Conservation (phyloP, 2,888 invertebrate genomes). For the Brachypterus glaber region DNA sequence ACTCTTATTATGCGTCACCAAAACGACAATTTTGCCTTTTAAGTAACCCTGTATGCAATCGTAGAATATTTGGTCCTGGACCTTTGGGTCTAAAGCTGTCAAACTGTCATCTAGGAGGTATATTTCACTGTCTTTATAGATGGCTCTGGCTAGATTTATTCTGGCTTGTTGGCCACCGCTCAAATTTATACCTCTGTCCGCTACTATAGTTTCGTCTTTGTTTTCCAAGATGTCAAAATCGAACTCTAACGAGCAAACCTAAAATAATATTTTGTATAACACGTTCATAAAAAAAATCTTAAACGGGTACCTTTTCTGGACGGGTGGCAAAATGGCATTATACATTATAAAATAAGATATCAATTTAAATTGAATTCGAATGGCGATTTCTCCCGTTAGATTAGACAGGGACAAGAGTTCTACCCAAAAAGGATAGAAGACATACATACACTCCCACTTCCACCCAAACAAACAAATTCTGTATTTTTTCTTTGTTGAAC, state of each 20-base stretch:
- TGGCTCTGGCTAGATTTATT: slow-evolving; percentile 64
- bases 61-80: slow-evolving; percentile 61
- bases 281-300: neutral
- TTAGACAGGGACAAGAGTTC: no score
- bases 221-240: slow-evolving; percentile 46
- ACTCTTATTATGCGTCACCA: slow-evolving; percentile 36
- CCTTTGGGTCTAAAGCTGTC: slow-evolving; percentile 67
- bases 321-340: no score
- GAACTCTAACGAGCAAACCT: slow-evolving; percentile 51
- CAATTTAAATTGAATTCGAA: no score
- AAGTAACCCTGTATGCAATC: slow-evolving; percentile 41
- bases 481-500: no score
- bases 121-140: slow-evolving; percentile 67
- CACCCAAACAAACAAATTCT: no score
- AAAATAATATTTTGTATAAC: neutral
- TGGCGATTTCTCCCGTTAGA: no score
- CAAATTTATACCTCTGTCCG: slow-evolving; percentile 68
- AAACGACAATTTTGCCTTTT: slow-evolving; percentile 42
- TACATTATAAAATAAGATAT: no score
- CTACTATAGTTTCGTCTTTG: slow-evolving; percentile 69
- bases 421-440: no score
- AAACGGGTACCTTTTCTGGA: no score
- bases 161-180: slow-evolving; percentile 79
- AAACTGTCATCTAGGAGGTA: slow-evolving; percentile 73
- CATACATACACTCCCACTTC: no score